These are phyloP conservation scores for Cheilosia impressa DNA, from an alignment of 2,888 invertebrate genomes.

Conservation along the genomic window DNA sequence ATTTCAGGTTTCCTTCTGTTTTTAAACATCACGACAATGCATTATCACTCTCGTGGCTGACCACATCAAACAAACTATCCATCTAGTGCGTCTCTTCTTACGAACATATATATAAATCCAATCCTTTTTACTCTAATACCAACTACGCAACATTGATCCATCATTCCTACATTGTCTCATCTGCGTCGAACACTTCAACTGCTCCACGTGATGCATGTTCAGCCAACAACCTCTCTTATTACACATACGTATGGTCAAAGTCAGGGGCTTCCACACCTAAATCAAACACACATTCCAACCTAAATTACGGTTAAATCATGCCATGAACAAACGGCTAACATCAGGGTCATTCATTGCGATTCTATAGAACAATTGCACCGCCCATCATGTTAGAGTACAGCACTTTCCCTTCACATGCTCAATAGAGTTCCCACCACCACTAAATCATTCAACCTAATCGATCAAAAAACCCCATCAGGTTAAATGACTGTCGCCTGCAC, in stretches of 20 bases:
- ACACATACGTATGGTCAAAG: not conserved
- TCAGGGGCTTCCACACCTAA: not conserved
- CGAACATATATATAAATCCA: no score
- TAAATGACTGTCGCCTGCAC: slow-evolving; percentile 69
- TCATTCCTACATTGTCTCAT: no score
- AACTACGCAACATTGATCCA: no score
- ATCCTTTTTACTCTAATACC: no score
- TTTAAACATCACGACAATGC: no score
- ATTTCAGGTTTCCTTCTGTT: no score
- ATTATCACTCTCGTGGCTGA: no score
- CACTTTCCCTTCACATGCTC: slow-evolving; percentile 51
- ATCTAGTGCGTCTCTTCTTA: no score
- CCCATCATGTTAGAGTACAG: slow-evolving; percentile 28
- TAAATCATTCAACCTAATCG: slow-evolving; percentile 74
- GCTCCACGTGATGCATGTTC: no score
- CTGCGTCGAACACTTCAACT: no score
- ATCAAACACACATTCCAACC: slow-evolving; percentile 9
- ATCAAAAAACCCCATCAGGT: slow-evolving; percentile 73
- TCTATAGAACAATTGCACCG: slow-evolving; percentile 34
- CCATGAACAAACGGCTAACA: not conserved
- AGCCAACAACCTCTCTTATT: no score
- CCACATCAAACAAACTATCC: no score
- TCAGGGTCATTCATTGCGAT: slow-evolving; percentile 10
- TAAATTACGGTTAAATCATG: slow-evolving; percentile 44
- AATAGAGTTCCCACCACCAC: slow-evolving; percentile 35